phyloP scores from a whole-genome alignment of 2,797 vertebrate genomes.

The Mus minutoides region DNA sequence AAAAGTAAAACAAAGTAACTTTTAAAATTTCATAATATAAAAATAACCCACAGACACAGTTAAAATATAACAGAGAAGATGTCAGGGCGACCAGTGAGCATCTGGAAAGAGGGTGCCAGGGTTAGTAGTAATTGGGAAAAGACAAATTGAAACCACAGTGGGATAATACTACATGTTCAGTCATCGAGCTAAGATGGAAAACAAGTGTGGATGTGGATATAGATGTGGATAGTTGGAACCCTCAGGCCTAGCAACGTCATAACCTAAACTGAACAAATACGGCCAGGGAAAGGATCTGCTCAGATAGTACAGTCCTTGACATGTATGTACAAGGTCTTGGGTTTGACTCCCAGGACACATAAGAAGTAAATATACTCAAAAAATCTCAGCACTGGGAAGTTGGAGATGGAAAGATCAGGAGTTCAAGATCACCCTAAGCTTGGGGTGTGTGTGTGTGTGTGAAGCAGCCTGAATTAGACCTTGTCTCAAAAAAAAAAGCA shows the following conservation, averaged over 20 bases:
- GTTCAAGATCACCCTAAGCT: background rate
- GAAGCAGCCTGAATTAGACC: background rate
- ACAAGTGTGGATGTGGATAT: background rate
- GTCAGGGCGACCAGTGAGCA: background rate
- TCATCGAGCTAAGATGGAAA: rapidly evolving
- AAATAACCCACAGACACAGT: background rate
- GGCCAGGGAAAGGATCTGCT: background rate
- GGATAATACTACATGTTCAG: no score
- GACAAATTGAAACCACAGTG: background rate
- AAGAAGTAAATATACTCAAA: background rate
- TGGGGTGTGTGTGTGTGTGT: no score
- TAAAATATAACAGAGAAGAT: background rate
- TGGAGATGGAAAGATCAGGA: background rate
- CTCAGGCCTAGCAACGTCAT: no score
- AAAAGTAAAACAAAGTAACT: background rate
- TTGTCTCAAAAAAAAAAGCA: background rate
- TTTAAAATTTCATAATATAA: background rate
- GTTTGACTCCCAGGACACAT: background rate
- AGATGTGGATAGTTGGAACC: background rate
- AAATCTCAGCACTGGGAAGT: background rate
- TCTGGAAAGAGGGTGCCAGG: background rate
- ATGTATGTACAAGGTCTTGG: background rate
- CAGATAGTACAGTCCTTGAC: background rate
- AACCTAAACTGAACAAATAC: background rate
- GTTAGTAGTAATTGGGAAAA: background rate